Evolutionary conservation across 92 coral and sea anemone genomes (phyloP).

Genomic region (Paragorgia papillata): DNA sequence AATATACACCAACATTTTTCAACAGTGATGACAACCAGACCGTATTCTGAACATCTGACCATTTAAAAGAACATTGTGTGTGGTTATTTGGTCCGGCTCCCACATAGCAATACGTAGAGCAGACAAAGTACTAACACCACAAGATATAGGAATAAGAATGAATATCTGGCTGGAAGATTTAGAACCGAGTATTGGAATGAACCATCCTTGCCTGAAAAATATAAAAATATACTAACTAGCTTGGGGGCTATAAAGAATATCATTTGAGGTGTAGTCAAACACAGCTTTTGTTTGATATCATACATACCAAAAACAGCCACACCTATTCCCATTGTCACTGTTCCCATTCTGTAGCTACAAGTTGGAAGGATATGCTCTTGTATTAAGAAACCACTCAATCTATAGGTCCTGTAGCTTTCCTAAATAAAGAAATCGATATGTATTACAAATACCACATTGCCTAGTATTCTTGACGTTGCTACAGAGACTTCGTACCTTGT

Average conservation of each 20-base stretch:
- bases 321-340: constrained; percentile 69
- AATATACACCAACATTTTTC: too few species aligned
- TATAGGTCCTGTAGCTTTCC: constrained; percentile 7
- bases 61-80: too few species aligned
- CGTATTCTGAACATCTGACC: too few species aligned
- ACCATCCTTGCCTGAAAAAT: constrained; percentile 46
- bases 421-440: too few species aligned
- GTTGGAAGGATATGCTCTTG: constrained; percentile 75
- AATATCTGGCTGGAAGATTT: constrained; percentile 51
- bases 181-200: constrained; percentile 53
- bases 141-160: constrained; percentile 40
- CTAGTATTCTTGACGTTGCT: too few species aligned
- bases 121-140: constrained; percentile 2
- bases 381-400: background rate
- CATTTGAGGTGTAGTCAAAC: too few species aligned
- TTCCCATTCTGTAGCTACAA: constrained; percentile 96
- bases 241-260: too few species aligned
- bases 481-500: constrained; percentile 58
- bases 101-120: constrained; percentile 1
- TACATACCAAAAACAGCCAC: constrained; percentile 73
- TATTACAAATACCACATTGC: too few species aligned
- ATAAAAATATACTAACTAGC: too few species aligned
- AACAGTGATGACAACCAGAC: too few species aligned
- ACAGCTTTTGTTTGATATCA: too few species aligned
- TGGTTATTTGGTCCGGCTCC: background rate